Evolutionary conservation across 2,797 vertebrate species (phyloP), one percentile per base, ranked within the genome.

Genomic region (Ctenopoma kingsleyae): DNA sequence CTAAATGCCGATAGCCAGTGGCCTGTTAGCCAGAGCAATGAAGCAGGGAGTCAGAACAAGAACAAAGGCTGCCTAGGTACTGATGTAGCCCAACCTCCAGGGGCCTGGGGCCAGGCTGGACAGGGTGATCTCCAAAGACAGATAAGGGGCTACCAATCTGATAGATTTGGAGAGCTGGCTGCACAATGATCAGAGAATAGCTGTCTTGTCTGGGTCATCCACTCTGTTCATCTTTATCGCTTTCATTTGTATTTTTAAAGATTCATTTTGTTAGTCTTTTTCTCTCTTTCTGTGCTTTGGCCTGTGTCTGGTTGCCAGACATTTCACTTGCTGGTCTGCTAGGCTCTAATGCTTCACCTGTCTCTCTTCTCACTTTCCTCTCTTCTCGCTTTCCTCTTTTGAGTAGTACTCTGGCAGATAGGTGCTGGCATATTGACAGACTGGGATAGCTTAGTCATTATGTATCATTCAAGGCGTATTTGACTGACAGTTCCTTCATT

Each of bases 61-160:
- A 91, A 92, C 84, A 92, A 90, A 91, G 87, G 81, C 78, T 58
- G 82, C 76, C 79, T 90, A 88, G 93, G 93, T 93, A 95, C 93
- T 95, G 94, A 95, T 93, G 95, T 92, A 82, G 82, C 92, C 82
- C 61, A 80, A 87, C 88, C 85, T 89, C 84, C 79, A 2, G 94
- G 80, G 86, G 85, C 75, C 80, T 48, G 57, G 75, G 95, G 96
- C 95, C 95, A 89, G 85, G 91, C 89, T 90, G 93, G 92, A 94
- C 93, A 70, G 86, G 75, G 78, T 83, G 96, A 95, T 94, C 93
- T 93, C 94, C 93, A 95, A 95, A 93, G 94, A 94, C 90, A 95
- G 96, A 96, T 97, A 97, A 97, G 94, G 67, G 54, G 86, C 95
- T 90, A 95, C 95, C 81, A 91, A 94, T 94, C 91, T 92, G 92